These are phyloP conservation scores for Bradypus variegatus DNA, from an alignment of 2,797 vertebrate species.

Conservation along the genomic window DNA sequence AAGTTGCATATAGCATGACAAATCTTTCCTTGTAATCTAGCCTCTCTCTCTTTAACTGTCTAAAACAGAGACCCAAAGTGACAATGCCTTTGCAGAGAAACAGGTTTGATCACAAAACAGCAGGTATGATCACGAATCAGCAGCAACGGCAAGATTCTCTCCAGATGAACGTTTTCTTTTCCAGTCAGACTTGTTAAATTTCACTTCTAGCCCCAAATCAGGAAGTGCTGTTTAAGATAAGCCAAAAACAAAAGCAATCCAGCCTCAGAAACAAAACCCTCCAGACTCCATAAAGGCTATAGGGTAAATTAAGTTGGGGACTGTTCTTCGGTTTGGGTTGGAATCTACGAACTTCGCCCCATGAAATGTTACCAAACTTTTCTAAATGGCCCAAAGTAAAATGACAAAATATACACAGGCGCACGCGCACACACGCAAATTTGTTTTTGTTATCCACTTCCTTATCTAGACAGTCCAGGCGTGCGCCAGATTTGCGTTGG, in stretches of 20 bases:
- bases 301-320: background rate
- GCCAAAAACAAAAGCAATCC: conserved; percentile 40
- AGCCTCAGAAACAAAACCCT: background rate
- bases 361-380: background rate
- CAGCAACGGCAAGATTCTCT: background rate
- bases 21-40: background rate
- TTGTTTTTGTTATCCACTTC: background rate
- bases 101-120: no score
- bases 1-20: background rate
- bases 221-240: conserved; percentile 48
- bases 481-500: background rate
- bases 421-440: background rate
- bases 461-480: background rate
- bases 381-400: background rate
- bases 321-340: background rate
- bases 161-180: background rate
- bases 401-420: background rate
- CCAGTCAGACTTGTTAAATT: background rate
- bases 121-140: background rate
- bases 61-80: background rate
- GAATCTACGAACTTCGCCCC: background rate
- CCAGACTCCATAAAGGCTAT: background rate
- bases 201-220: conserved; percentile 42
- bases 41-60: background rate
- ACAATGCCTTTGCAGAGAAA: background rate